Evolutionary conservation across 1,140 invertebrate species (phyloP), one percentile per base, ranked within the genome.

Genomic region (Caerostris extrusa): DNA sequence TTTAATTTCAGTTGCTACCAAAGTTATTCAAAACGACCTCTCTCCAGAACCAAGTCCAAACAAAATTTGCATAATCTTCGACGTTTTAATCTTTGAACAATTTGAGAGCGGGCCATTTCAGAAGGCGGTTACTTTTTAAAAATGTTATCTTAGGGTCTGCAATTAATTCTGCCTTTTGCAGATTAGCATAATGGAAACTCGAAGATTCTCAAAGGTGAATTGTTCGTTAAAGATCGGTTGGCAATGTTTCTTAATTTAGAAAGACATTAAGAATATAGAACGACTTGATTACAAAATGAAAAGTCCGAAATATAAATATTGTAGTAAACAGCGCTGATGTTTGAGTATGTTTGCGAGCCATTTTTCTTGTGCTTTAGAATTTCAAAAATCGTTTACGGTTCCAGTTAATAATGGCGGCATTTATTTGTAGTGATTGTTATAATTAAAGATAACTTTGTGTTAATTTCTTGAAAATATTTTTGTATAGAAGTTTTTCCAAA

Each of bases 11-110:
- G 34, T 77, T 12, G 71, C 12, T 12, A 34, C 71, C 34, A 77
- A 34, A 77, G 71, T 77, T 77, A 77, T 77, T 50, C 34, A 12
- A 77, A 77, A 77, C 12, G 71, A 77, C 19, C 71, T 77, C 8
- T 50, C 10, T 7, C 19, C 10, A 12, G 12, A 34, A 53, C 10
- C 71, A 8, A 77, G 34, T 53, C 71, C 71, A 77, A 77, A 77
- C 71, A 77, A 77, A 53, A 77, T 53, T 77, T 53, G 71, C 71
- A 77, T 77, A 77, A 77, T 77, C 71, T 77, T 77, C 71, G 71
- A 77, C 71, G 71, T 77, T 77, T 77, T 77, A 77, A 77, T 77
- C 71, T 77, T 50, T 10, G 34, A 50, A 77, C 71, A 77, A 77
- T 77, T 77, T 77, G 10, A 7, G 7, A 50, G 53, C 34, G 53